These are phyloP conservation scores for Rhogogaster chlorosoma DNA, from an alignment of 2,888 invertebrate genomes.

Conservation along the genomic window DNA sequence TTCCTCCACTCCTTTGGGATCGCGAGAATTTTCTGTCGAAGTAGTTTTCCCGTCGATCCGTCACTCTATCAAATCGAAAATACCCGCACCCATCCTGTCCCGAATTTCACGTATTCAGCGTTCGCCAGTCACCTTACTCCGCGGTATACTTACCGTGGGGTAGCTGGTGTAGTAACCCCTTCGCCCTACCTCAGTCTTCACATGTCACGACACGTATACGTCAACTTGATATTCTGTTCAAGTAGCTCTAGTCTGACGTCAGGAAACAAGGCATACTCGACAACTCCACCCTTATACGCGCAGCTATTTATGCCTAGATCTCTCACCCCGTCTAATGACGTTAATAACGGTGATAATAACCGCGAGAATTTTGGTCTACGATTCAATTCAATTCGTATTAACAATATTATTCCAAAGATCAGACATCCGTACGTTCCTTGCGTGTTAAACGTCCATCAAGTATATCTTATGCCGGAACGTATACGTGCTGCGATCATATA, in stretches of 20 bases:
- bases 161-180: background rate
- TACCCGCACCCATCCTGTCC: conserved; percentile 13
- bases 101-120: conserved; percentile 17
- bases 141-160: background rate
- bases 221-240: conserved; percentile 37
- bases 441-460: background rate
- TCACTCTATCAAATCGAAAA: conserved; percentile 30
- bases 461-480: background rate
- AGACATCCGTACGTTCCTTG: background rate
- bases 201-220: conserved; percentile 27
- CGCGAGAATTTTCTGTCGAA: background rate
- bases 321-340: background rate
- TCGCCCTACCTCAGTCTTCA: background rate
- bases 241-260: conserved; percentile 13
- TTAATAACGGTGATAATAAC: background rate
- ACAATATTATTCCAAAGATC: background rate
- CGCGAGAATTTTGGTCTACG: background rate
- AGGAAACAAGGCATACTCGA: conserved; percentile 3
- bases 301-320: background rate
- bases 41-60: conserved; percentile 4
- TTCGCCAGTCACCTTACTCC: conserved; percentile 6
- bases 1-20: background rate
- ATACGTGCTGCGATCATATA: conserved; percentile 7
- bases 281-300: background rate
- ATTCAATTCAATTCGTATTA: background rate